phyloP scores from a whole-genome alignment of 2,888 invertebrate genomes.

The Craniophora ligustri region DNA sequence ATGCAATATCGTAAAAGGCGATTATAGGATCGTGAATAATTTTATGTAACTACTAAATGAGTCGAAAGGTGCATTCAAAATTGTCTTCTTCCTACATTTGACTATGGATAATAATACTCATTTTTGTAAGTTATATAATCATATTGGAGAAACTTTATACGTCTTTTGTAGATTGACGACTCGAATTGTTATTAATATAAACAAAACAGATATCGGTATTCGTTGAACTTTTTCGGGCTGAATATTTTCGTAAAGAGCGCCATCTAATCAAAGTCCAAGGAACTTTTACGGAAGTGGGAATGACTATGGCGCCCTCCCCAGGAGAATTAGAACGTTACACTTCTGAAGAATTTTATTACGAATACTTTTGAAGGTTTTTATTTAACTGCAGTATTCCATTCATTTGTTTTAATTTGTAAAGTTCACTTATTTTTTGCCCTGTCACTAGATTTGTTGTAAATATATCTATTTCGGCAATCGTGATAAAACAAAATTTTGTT shows the following conservation, averaged over 20 bases:
- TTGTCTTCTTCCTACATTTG: conserved; percentile 14
- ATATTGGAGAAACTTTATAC: background rate
- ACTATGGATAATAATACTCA: background rate
- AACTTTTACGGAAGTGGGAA: conserved; percentile 41
- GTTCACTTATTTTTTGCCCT: no score
- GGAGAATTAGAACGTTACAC: background rate
- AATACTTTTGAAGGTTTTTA: no score
- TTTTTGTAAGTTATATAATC: conserved; percentile 1
- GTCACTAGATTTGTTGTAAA: no score
- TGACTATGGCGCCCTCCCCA: conserved; percentile 24
- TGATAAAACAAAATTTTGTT: no score
- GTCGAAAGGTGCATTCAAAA: conserved; percentile 22
- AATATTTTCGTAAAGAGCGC: conserved; percentile 41
- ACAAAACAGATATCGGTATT: background rate
- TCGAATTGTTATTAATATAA: background rate
- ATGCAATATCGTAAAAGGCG: conserved; percentile 2
- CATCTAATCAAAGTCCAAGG: conserved; percentile 46
- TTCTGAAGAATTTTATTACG: no score
- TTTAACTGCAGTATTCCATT: no score
- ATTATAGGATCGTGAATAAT: conserved; percentile 31
- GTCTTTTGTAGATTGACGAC: background rate
- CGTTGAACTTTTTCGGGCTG: background rate
- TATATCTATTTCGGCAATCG: no score
- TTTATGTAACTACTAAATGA: conserved; percentile 35
- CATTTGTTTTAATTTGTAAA: no score